Base-by-base conservation (phyloP, 2,797 vertebrate species). In the Mergus octosetaceus region DNA sequence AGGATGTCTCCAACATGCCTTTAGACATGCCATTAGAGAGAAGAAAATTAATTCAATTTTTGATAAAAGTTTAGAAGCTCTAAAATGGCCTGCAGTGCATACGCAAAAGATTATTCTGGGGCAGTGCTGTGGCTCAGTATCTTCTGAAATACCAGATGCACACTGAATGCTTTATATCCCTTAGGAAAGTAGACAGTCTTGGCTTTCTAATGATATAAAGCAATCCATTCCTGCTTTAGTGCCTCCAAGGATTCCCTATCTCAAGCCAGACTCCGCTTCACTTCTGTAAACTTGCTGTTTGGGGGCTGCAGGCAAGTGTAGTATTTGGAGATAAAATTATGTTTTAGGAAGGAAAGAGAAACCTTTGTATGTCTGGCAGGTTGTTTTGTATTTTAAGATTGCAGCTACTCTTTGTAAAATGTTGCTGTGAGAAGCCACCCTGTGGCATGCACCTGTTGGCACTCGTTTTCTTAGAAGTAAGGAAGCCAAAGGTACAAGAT, bases 81-180 rank as follows among this genome's bases (percentile, higher is more conserved):
- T 64, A 16, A 64, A 57, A 47, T 54, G 18, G 18, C 58, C 51
- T 64, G 14, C 32, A 56, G 3, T 65, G 15, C 16, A 24, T 73
- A 18, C 60, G 32, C 21, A 39, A 74, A 83, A 93, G 34, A 13
- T 74, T 60, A 70, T 69, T 74, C 45, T 80, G 54, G 36, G 34
- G 25, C 49, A 72, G 25, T 34, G 36, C 47, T 78, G 9, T 22
- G 38, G 64, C 43, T 93, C 47, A 28, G 14, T 81, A 43, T 75
- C 66, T 72, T 66, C 13, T 85, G 56, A 85, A 77, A 17, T 68
- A 77, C 13, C 47, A 87, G 38, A 45, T 88, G 47, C 58, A 90
- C 85, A 90, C 13, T 9, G 36, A 90, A 69, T 71, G 61, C 15
- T 74, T 81, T 77, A 4, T 65, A 71, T 49, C 69, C 39, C 43